Evolutionary conservation across 2,113 vertebrate genomes (phyloP).

Genomic region (Aphelocoma coerulescens): DNA sequence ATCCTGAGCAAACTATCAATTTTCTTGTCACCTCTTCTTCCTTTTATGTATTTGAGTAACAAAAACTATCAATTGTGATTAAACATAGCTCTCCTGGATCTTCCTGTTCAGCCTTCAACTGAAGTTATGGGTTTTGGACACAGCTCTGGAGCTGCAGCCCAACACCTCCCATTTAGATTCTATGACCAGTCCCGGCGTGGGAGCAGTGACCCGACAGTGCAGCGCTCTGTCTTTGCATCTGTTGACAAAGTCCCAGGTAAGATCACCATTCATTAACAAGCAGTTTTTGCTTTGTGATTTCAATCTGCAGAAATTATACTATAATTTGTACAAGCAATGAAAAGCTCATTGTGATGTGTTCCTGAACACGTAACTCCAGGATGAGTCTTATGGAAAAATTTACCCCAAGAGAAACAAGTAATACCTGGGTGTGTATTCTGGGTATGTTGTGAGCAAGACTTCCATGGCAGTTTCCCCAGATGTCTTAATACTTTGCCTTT

Average conservation of each 20-base stretch:
- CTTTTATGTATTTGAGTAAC: background rate
- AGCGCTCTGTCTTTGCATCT: constrained; percentile 86
- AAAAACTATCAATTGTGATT: constrained; percentile 47
- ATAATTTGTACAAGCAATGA: background rate
- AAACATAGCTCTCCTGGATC: constrained; percentile 78
- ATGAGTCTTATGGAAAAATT: background rate
- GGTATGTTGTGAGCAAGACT: background rate
- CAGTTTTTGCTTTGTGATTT: background rate
- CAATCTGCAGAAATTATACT: background rate
- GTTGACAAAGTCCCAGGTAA: constrained; percentile 99
- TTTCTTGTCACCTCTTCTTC: background rate
- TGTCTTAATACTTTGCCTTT: background rate
- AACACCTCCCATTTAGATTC: constrained; percentile 92
- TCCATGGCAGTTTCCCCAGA: background rate
- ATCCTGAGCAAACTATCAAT: background rate
- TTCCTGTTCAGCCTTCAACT: constrained; percentile 76
- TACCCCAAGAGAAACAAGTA: background rate
- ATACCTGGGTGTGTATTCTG: background rate
- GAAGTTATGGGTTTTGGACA: constrained; percentile 91
- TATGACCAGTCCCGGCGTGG: constrained; percentile 91
- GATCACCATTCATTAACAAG: background rate
- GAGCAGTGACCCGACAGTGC: constrained; percentile 85
- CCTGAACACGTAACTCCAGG: background rate
- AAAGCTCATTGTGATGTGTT: background rate
- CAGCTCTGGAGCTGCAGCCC: constrained; percentile 69